Evolutionary conservation across 2,888 invertebrate genomes (phyloP).

Genomic region (Oxyteleia sp.): DNA sequence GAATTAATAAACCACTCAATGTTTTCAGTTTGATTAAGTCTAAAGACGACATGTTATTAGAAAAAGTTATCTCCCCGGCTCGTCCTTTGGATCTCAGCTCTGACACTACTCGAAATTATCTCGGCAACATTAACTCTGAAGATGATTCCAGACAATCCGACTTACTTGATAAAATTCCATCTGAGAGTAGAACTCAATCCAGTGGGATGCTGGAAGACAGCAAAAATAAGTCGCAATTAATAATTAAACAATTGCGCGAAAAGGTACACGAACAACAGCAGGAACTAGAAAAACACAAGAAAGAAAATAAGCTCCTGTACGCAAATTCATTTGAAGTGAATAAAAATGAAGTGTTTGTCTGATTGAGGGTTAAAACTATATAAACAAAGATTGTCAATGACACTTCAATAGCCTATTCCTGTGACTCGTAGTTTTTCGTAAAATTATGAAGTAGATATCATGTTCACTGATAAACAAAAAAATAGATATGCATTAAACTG

Average conservation of each 20-base stretch:
- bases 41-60: constrained; percentile 2
- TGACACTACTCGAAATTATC: constrained; percentile 75
- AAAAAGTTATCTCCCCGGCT: constrained; percentile 74
- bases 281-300: constrained; percentile 89
- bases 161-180: constrained; percentile 16
- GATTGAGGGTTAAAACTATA: no score
- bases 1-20: constrained; percentile 57
- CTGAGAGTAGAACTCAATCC: constrained; percentile 21
- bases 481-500: no score
- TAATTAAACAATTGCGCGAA: constrained; percentile 76
- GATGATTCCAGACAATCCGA: constrained; percentile 24
- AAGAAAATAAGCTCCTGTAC: no score
- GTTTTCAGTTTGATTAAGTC: constrained; percentile 17
- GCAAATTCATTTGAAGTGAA: no score
- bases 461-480: no score
- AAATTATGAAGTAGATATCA: no score
- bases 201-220: neutral
- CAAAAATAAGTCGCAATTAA: constrained; percentile 30
- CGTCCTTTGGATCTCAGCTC: constrained; percentile 83
- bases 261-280: constrained; percentile 90
- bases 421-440: no score
- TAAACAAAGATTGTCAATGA: no score
- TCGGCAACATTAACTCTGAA: constrained; percentile 21
- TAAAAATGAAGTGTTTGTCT: no score
- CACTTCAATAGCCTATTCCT: no score